Base-by-base conservation (phyloP, 2,797 vertebrate species). In the Acanthurus lineatus region DNA sequence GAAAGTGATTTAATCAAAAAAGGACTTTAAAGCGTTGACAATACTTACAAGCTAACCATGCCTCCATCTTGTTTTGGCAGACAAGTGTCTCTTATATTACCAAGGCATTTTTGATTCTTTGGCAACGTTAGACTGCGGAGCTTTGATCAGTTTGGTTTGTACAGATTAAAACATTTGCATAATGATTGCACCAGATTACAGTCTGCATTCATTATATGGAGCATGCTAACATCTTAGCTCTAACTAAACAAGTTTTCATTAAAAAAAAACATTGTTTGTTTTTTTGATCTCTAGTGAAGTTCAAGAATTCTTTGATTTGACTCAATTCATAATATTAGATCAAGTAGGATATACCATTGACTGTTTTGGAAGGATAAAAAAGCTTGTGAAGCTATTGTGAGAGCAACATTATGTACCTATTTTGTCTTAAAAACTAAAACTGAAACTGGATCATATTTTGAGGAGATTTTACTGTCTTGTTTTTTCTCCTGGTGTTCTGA, bases 51-150 rank as follows among this genome's bases (percentile, higher is more conserved):
- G 32, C 6, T 63, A 60, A 75, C 62, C 45, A 60, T 76, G 63
- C 57, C 17, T 62, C 38, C 70, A 59, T 49, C 19, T 9, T 4
- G 10, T 56, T 64, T 3, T 47, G 57, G 62, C 56, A 77, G 49
- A 62, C 49, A 72, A 22, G 42, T 0, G 22, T 64, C 66, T 73
- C 35, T 76, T 82, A 70, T 79, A 87, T 61, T 9, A 72, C 62
- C 44, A 69, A 70, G 79, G 66, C 76, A 80, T 76, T 47, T 60
- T 58, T 28, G 15, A 77, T 45, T 83, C 87, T 89, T 90, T 90
- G 88, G 88, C 54, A 81, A 60, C 64, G 68, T 1, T 48, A 28
- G 79, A 79, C 10, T 69, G 44, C 52, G 54, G 22, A 77, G 51
- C 40, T 19, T 51, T 40, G 53, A 53, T 73, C 15, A 1, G n/a